phyloP scores from a whole-genome alignment of 1,140 invertebrate species.

The Caenorhabditis brenneri region DNA sequence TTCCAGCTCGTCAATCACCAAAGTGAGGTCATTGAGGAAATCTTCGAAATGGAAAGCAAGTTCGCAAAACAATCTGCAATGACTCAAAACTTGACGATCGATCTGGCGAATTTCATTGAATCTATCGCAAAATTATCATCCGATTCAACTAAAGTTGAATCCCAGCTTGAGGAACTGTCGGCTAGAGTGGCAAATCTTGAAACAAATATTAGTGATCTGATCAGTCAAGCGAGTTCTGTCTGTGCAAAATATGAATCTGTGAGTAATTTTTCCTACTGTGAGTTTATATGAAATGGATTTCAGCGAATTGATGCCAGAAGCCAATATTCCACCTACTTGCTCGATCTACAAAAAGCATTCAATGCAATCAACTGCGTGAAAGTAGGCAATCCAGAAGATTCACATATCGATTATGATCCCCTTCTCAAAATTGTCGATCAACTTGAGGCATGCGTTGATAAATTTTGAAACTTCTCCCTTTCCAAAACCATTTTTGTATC shows the following conservation, averaged over 20 bases:
- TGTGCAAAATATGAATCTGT: background rate
- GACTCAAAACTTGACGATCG: background rate
- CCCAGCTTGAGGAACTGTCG: background rate
- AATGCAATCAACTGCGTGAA: background rate
- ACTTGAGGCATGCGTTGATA: background rate
- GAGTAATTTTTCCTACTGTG: background rate
- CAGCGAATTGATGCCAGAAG: background rate
- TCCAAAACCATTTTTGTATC: background rate
- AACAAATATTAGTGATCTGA: background rate
- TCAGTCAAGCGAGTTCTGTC: background rate
- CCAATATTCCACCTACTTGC: background rate
- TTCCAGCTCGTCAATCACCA: constrained; percentile 6
- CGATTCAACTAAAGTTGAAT: background rate
- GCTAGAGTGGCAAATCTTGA: background rate
- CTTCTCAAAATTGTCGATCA: background rate
- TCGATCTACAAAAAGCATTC: background rate
- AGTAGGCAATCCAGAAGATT: background rate
- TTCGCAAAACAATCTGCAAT: background rate
- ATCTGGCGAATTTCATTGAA: background rate
- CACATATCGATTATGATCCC: background rate
- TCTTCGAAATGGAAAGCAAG: background rate
- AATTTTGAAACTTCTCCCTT: background rate
- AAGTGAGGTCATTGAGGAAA: background rate
- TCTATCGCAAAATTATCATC: background rate
- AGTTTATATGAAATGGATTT: background rate